A percentile compares a stretch with the other conserved stretches of the same genome.
Evolutionary conservation across 2,113 vertebrate species (phyloP).

Genomic region (Nyctibius bracteatus): DNA sequence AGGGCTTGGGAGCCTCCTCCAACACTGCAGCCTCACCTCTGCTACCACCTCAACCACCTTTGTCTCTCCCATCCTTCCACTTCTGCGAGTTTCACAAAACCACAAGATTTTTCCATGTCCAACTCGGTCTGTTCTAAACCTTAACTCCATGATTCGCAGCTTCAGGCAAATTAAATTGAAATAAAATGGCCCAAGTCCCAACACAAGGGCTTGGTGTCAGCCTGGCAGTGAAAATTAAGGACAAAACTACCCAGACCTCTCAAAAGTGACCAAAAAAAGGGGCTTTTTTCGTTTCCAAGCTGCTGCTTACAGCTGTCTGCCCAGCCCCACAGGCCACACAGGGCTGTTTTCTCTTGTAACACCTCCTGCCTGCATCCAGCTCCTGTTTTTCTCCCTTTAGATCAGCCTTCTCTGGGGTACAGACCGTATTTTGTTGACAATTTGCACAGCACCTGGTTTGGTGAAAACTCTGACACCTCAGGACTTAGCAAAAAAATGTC

Average conservation of each 20-base stretch:
- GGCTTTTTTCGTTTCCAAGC: background rate
- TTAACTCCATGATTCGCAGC: rapidly evolving
- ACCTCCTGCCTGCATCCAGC: background rate
- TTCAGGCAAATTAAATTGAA: background rate
- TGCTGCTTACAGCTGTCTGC: too few species aligned
- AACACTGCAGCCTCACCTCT: background rate
- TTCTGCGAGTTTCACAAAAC: background rate
- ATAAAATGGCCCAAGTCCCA: background rate
- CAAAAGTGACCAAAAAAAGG: background rate
- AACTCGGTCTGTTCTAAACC: rapidly evolving
- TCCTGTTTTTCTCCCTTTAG: background rate
- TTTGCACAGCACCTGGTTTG: background rate
- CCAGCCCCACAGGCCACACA: background rate
- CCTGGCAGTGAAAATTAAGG: background rate
- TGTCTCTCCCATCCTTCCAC: rapidly evolving
- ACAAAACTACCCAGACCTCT: background rate
- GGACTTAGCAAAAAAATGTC: background rate
- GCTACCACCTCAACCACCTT: background rate
- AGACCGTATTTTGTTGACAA: background rate
- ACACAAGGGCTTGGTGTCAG: too few species aligned
- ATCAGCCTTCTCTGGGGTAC: background rate
- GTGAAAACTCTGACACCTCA: background rate
- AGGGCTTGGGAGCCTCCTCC: background rate
- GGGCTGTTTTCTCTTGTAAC: rapidly evolving
- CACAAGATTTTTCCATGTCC: rapidly evolving